Evolutionary conservation across 1,140 invertebrate species (phyloP), one percentile per base, ranked within the genome.

Genomic region (Sminthurides bifidus): DNA sequence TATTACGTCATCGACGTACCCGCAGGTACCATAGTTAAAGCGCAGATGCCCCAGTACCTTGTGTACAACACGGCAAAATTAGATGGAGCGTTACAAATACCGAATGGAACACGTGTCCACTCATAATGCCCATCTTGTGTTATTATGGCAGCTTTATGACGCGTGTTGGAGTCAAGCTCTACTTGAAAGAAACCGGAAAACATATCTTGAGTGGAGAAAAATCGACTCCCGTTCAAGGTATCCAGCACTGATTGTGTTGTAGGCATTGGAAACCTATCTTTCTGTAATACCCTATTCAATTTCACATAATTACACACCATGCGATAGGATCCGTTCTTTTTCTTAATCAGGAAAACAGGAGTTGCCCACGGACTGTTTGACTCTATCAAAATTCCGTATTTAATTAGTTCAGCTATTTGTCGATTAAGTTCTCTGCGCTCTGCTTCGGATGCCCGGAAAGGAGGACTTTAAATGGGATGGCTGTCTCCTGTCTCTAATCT

Each of bases 81-180:
- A n/a, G n/a, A n/a, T n/a, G n/a, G n/a, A n/a, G n/a, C n/a, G n/a
- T n/a, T n/a, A n/a, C n/a, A n/a, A n/a, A n/a, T n/a, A n/a, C n/a
- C n/a, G 53, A 70, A 71, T 2, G 71, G 68, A 63, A 69, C 67
- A 2, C 61, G 41, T 3, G 49, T 54, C 49, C 66, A 73, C 8
- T 69, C 57, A 51, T 58, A 75, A 2, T 70, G 58, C 1, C 69
- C 68, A 6, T 69, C 66, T 1, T 66, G 68, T 0, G 70, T 68
- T 3, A 68, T 66, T 48, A 76, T 76, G 0, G 71, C 73, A 0
- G 75, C 77, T 31, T 69, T 69, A 26, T 67, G 61, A 24, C 57
- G 58, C 23, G 60, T 67, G 0, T 17, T 35, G 8, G 61, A 52
- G 0, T 58, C 60, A 23, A 64, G 44, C 5, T 33, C 49, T 21